Conservation (phyloP, 2,888 invertebrate genomes). For the Timandra comae region DNA sequence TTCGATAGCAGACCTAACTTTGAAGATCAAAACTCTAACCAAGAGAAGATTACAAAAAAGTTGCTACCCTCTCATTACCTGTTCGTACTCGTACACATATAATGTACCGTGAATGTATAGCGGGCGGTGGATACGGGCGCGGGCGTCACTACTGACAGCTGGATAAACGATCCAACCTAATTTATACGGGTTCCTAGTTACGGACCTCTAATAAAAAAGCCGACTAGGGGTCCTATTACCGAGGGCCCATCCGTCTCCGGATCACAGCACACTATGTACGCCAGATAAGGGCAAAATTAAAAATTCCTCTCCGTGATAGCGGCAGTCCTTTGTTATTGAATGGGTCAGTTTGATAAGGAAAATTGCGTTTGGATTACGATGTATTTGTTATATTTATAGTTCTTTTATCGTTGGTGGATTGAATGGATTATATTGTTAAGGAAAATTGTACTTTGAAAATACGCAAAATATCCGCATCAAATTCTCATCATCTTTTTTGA, state of each 20-base stretch:
- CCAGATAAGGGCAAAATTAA: conserved; percentile 16
- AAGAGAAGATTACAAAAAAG: no score
- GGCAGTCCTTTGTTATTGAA: conserved; percentile 9
- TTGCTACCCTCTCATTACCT: no score
- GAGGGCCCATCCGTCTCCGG: conserved; percentile 7
- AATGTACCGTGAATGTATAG: not conserved
- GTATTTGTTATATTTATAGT: not conserved
- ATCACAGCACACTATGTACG: conserved; percentile 1
- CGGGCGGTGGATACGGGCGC: not conserved
- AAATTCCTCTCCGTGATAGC: conserved; percentile 18
- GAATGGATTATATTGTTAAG: no score
- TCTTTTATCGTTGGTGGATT: no score
- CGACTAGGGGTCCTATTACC: conserved; percentile 13
- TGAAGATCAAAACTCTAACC: no score
- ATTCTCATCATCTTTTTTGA: no score
- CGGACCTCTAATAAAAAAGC: conserved; percentile 21
- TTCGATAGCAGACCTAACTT: no score
- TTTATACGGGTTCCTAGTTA: conserved; percentile 21
- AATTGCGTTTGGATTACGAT: conserved; percentile 1
- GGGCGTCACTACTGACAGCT: not conserved
- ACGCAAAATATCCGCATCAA: no score
- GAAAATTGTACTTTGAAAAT: no score
- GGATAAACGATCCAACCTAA: conserved; percentile 16
- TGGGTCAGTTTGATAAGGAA: conserved; percentile 5
- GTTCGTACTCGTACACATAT: no score